Conservation (phyloP, 2,113 vertebrate species). For the Phodopus roborovskii region DNA sequence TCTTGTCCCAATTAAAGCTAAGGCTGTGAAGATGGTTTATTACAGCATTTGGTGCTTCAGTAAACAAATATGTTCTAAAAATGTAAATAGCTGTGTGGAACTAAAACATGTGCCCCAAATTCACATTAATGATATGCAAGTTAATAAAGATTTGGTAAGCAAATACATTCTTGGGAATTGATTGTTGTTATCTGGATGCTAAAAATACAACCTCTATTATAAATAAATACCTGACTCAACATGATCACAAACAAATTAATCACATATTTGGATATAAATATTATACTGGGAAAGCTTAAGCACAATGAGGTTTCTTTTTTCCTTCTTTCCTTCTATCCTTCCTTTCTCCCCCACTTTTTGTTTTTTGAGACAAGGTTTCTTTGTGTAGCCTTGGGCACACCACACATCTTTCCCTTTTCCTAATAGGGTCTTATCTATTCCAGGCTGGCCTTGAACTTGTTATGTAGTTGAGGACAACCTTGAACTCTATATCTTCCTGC, state of each 20-base stretch:
- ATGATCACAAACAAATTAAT: conserved; percentile 32
- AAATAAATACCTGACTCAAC: conserved; percentile 54
- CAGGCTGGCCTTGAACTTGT: neutral
- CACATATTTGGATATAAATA: conserved; percentile 41
- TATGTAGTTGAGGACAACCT: neutral
- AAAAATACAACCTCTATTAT: conserved; percentile 55
- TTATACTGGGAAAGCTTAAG: conserved; percentile 11
- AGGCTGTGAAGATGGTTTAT: conserved; percentile 39
- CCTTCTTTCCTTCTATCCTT: neutral
- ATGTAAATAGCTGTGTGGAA: conserved; percentile 53
- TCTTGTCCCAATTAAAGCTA: conserved; percentile 54
- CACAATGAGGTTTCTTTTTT: neutral
- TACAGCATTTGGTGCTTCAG: conserved; percentile 6
- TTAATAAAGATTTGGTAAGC: conserved; percentile 57
- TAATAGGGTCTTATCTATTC: neutral
- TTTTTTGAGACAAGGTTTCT: too few relatives aligned
- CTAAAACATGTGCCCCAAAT: conserved; percentile 42
- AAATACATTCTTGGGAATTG: conserved; percentile 46
- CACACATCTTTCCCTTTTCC: neutral
- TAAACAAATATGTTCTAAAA: conserved; percentile 65
- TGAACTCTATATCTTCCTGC: neutral
- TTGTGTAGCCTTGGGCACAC: too few relatives aligned
- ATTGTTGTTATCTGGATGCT: conserved; percentile 20
- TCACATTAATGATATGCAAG: conserved; percentile 28
- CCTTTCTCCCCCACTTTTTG: too few relatives aligned